These are phyloP conservation scores for Cyrtorhinus lividipennis DNA, from an alignment of 1,140 invertebrate genomes.

Conservation along the genomic window DNA sequence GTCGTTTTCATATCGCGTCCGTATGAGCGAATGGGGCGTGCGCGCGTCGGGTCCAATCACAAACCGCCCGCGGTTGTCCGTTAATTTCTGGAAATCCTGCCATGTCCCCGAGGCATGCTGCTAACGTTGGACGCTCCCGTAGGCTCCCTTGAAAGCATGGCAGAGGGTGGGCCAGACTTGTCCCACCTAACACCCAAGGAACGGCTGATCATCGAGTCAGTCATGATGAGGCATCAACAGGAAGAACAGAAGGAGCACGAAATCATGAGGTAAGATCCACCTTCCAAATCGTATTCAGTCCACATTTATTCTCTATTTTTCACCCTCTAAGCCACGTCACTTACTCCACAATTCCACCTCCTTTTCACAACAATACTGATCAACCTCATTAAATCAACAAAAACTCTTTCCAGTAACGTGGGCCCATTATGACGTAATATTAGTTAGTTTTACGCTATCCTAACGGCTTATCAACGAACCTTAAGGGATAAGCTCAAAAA, in stretches of 20 bases:
- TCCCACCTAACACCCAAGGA: conserved; percentile 96
- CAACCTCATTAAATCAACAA: no score
- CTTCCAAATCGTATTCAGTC: background rate
- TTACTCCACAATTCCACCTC: no score
- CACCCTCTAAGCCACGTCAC: no score
- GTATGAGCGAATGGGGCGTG: conserved; percentile 11
- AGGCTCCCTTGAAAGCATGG: conserved; percentile 17
- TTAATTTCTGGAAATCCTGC: background rate
- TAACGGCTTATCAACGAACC: no score
- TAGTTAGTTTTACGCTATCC: no score
- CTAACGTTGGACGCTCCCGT: background rate
- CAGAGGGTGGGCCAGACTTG: conserved; percentile 56
- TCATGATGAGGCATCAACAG: conserved; percentile 88
- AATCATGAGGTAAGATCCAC: conserved; percentile 69
- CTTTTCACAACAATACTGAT: no score
- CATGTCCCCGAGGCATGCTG: conserved; percentile 11
- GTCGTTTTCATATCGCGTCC: no score
- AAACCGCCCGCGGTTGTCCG: background rate
- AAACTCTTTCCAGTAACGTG: no score
- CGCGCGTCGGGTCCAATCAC: background rate
- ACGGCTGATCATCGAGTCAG: conserved; percentile 90
- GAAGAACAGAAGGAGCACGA: conserved; percentile 92
- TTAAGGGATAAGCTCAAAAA: no score
- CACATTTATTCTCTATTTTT: no score
- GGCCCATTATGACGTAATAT: no score